Conservation (phyloP, 1,140 invertebrate genomes). For the Atta colombica region DNA sequence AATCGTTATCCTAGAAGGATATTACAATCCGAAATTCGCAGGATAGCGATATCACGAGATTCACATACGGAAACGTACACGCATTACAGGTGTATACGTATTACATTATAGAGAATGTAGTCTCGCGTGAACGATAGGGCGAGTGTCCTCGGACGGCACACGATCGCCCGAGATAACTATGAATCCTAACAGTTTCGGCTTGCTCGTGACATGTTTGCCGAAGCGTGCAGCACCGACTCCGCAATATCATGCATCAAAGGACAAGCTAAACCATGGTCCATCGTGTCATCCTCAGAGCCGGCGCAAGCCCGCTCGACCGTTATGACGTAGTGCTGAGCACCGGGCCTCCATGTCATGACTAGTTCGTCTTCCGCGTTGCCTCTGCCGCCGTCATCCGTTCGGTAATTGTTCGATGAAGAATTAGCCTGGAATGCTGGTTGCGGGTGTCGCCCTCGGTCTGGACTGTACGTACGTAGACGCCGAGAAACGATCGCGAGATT, state of each 20-base stretch:
- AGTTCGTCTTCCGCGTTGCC: conserved; percentile 75
- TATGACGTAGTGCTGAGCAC: conserved; percentile 82
- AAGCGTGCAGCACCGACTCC: conserved; percentile 84
- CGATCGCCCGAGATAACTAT: conserved; percentile 86
- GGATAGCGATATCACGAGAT: not conserved
- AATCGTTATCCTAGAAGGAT: too few relatives aligned
- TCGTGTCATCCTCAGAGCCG: conserved; percentile 85
- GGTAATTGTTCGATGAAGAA: conserved; percentile 69
- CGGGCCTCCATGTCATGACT: conserved; percentile 75
- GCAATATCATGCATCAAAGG: conserved; percentile 87
- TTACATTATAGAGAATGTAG: conserved; percentile 58
- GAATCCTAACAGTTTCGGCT: conserved; percentile 87
- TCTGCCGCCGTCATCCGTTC: conserved; percentile 73
- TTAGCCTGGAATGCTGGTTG: conserved; percentile 47
- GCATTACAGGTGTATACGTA: conserved; percentile 27
- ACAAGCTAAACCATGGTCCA: conserved; percentile 83
- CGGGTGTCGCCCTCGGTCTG: conserved; percentile 23
- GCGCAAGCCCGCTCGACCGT: conserved; percentile 81
- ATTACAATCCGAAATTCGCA: conserved; percentile 28
- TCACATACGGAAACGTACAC: conserved; percentile 9
- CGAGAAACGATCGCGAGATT: conserved; percentile 25
- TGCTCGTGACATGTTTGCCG: conserved; percentile 86
- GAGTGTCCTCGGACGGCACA: conserved; percentile 82
- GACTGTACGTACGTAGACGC: conserved; percentile 6
- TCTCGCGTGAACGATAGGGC: conserved; percentile 72